Evolutionary conservation across 1,140 invertebrate species (phyloP), one percentile per base, ranked within the genome.

Genomic region (Prorops nasuta): DNA sequence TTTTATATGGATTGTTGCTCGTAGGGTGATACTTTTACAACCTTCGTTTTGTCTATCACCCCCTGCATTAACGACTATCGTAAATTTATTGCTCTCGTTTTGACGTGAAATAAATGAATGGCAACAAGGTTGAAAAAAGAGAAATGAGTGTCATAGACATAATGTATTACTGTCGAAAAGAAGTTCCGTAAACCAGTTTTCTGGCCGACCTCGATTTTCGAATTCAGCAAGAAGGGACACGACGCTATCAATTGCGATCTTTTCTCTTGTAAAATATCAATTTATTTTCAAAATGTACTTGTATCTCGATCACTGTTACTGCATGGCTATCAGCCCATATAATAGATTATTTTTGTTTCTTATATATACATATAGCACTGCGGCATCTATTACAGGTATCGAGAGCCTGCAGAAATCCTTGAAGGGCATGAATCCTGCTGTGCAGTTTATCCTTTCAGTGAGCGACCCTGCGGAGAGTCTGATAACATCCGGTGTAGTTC

Each of bases 361-460:
- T n/a, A n/a, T n/a, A n/a, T n/a, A n/a, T n/a, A n/a, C n/a, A n/a
- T n/a, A n/a, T n/a, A n/a, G n/a, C n/a, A n/a, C n/a, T n/a, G n/a
- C n/a, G n/a, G n/a, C n/a, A n/a, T 38, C 47, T 63, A 21, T 72
- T 71, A 17, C 45, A 75, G 74, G 53, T 14, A 46, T 76, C n/a
- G 54, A 44, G 14, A 51, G 43, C 10, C 50, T 77, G 17, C 63
- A 49, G 35, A 65, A 69, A 12, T 57, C 61, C 4, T 51, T 74
- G 39, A 73, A 71, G 40, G 60, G 72, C 31, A 59, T 62, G 7
- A 69, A 69, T 51, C 51, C 63, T 1, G 31, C 58, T 4, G 56
- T 76, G 9, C 67, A 67, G 35, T 66, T 75, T 34, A 46, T 69
- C 9, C 31, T 74, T 42, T 70, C 72, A 20, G 49, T 76, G 16